These are phyloP conservation scores for Canis aureus DNA, from an alignment of 2,113 vertebrate species.

Conservation along the genomic window DNA sequence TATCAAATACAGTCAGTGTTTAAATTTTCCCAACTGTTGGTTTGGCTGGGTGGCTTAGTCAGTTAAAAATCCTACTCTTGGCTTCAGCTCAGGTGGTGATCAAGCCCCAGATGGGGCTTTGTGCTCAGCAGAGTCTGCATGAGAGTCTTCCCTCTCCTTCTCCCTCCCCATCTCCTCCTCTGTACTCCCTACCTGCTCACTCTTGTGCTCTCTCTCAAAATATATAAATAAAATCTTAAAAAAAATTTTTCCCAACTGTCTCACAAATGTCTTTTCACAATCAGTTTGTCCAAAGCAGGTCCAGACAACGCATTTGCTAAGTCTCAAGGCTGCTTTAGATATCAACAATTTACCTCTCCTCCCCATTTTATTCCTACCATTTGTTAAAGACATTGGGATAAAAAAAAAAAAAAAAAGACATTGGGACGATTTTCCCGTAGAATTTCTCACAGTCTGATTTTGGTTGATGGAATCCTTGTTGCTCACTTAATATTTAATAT, in stretches of 20 bases:
- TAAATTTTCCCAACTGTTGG: not conserved
- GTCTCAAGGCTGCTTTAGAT: not conserved
- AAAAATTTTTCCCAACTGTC: not conserved
- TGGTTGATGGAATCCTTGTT: not conserved
- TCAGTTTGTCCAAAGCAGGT: not conserved
- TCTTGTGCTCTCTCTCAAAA: not conserved
- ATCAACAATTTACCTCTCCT: not conserved
- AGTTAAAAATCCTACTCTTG: not conserved
- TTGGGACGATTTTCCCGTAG: not conserved
- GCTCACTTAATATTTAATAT: not conserved
- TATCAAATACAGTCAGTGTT: not conserved
- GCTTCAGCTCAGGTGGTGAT: not conserved
- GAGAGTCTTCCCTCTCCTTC: not conserved
- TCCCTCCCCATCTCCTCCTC: not conserved
- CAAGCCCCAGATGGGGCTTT: not conserved
- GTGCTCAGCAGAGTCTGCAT: not conserved
- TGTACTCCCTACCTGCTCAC: not conserved
- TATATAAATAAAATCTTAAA: not conserved
- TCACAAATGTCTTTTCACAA: not conserved
- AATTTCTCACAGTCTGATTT: not conserved
- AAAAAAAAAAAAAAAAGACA: not conserved
- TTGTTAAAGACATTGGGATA: not conserved
- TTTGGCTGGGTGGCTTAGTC: not conserved
- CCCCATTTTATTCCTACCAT: not conserved
- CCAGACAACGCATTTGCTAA: not conserved